Conservation (phyloP, 2,888 invertebrate genomes). For the Empis stercorea region DNA sequence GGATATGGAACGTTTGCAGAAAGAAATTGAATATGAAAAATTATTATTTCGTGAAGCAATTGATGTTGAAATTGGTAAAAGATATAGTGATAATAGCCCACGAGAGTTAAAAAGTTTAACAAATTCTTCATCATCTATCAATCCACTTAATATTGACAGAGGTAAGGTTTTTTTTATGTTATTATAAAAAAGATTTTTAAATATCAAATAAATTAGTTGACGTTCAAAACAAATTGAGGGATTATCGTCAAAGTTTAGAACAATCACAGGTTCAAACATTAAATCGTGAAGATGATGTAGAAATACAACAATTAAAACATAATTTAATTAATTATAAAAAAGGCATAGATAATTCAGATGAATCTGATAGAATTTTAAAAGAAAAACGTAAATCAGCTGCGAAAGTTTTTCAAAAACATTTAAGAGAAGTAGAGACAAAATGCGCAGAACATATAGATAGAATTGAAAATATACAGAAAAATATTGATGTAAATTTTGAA, state of each 20-base stretch:
- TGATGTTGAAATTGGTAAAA: conserved; percentile 6
- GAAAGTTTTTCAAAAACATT: conserved; percentile 11
- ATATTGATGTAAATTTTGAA: conserved; percentile 7
- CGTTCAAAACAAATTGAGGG: conserved; percentile 5
- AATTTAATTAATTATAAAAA: conserved; percentile 9
- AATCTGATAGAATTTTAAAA: conserved; percentile 1
- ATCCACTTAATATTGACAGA: conserved; percentile 7
- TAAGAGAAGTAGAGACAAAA: conserved; percentile 8
- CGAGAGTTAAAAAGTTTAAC: no score
- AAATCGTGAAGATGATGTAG: conserved; percentile 4
- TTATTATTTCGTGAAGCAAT: conserved; percentile 5
- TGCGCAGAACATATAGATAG: conserved; percentile 9
- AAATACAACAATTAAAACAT: conserved; percentile 7
- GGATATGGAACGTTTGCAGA: conserved; percentile 9
- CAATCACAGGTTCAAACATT: conserved; percentile 1
- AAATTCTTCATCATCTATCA: conserved; percentile 1
- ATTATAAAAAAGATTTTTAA: not conserved
- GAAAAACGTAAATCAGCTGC: conserved; percentile 9
- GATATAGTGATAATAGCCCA: no score
- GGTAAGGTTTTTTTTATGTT: not conserved
- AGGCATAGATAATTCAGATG: conserved; percentile 3
- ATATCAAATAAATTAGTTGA: conserved; percentile 2
- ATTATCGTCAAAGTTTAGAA: conserved; percentile 4
- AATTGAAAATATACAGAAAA: conserved; percentile 7
- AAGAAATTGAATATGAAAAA: conserved; percentile 11